Conservation (phyloP, 2,797 vertebrate species). For the Tarsius wallacei region DNA sequence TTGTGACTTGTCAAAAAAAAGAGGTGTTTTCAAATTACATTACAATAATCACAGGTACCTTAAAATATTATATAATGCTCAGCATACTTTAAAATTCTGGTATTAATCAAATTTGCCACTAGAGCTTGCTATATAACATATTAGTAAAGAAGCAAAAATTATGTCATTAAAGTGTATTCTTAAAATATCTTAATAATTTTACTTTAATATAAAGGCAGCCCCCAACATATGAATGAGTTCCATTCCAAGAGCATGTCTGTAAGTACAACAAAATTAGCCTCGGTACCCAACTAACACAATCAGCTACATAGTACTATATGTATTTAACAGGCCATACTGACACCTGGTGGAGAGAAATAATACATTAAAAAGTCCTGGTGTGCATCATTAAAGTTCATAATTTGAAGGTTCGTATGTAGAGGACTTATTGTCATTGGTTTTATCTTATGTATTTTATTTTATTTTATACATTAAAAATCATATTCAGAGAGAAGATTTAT, state of each 20-base stretch:
- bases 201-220: background rate
- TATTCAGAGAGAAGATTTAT: background rate
- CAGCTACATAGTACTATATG: no score
- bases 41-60: background rate
- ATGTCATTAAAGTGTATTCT: background rate
- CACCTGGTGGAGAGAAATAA: no score
- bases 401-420: no score
- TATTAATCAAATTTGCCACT: background rate
- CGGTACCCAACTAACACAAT: no score
- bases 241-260: no score
- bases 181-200: background rate
- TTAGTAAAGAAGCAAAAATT: constrained; percentile 7
- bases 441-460: background rate
- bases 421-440: background rate
- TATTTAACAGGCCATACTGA: no score
- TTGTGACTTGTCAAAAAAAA: background rate
- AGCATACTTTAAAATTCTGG: background rate
- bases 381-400: no score
- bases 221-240: no score
- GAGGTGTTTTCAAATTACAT: background rate
- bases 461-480: background rate
- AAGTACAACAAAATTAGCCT: no score
- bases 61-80: background rate
- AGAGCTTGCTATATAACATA: background rate
- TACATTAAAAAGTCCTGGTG: no score